phyloP scores from a whole-genome alignment of 2,888 invertebrate species.

The Craniophora ligustri region DNA sequence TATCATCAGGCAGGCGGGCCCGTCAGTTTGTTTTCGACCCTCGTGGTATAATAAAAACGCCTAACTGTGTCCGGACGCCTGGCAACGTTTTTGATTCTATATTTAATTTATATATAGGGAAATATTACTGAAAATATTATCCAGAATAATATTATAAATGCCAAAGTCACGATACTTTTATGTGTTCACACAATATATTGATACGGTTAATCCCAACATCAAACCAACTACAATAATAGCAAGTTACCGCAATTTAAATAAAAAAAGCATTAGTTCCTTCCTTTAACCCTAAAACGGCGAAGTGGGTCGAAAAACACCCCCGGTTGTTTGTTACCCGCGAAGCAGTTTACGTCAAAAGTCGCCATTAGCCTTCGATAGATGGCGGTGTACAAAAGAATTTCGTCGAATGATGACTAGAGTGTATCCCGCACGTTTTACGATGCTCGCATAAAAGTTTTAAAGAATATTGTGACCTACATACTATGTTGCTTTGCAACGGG shows the following conservation, averaged over 20 bases:
- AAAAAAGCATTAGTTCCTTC: constrained; percentile 39
- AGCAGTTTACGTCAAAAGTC: constrained; percentile 77
- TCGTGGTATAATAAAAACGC: no score
- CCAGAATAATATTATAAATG: no score
- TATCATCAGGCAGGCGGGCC: no score
- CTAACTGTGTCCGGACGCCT: no score
- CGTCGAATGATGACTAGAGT: constrained; percentile 52
- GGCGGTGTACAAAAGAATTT: constrained; percentile 76
- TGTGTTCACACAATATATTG: not conserved
- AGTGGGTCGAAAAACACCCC: constrained; percentile 79
- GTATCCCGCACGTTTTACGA: constrained; percentile 65
- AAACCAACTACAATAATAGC: not conserved
- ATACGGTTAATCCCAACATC: not conserved
- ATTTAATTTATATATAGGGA: no score
- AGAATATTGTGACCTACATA: constrained; percentile 69
- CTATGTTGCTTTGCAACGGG: constrained; percentile 52
- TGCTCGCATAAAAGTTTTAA: constrained; percentile 66
- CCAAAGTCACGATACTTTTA: no score
- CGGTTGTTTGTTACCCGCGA: constrained; percentile 62
- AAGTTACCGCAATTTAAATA: constrained; percentile 17
- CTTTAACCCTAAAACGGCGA: constrained; percentile 68
- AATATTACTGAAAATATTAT: no score
- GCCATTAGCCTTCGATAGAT: constrained; percentile 82
- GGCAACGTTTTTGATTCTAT: no score
- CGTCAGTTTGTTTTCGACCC: no score